Evolutionary conservation across 1,140 invertebrate species (phyloP), one percentile per base, ranked within the genome.

Genomic region (Megathymus violae): DNA sequence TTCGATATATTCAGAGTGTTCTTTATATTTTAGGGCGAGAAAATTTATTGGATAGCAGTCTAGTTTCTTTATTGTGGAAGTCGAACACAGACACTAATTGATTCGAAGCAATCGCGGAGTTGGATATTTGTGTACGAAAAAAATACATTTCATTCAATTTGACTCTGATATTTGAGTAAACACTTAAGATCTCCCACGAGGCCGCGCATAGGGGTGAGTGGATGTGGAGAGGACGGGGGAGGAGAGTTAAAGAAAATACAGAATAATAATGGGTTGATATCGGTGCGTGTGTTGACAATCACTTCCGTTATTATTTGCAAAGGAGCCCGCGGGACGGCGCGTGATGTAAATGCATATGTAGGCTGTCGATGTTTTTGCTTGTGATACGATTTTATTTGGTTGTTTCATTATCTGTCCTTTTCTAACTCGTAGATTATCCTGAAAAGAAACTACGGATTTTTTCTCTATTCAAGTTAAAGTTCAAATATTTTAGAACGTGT

Each of bases 201-300:
- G 36, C 34, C 34, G 14, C 0, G 62, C 58, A 43, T 40, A 14
- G 38, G 25, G 47, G 4, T 31, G 59, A 31, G 56, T 38, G 48
- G 14, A 22, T 3, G 19, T 22, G 19, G 19, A 5, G 25, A 27
- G 36, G 19, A 11, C 14, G 36, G 14, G 22, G 27, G 48, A 17
- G 50, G 46, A 46, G 47, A 43, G 36, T 66, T 73, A 72, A 68
- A 70, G 70, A 74, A 78, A 74, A 80, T 77, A 76, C 73, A 65
- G 73, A 85, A 79, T 80, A 82, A 82, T 78, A 78, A 81, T 72
- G 71, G 62, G 58, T 68, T 67, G 71, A 77, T 80, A 80, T 85
- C 74, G 72, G 75, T 79, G 76, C 70, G 78, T 78, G 67, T 87
- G 82, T 88, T 88, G 85, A 86, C 85, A 86, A 85, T 88, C 80